Evolutionary conservation across 1,140 invertebrate species (phyloP).

Genomic region (Zaprionus gabonicus): DNA sequence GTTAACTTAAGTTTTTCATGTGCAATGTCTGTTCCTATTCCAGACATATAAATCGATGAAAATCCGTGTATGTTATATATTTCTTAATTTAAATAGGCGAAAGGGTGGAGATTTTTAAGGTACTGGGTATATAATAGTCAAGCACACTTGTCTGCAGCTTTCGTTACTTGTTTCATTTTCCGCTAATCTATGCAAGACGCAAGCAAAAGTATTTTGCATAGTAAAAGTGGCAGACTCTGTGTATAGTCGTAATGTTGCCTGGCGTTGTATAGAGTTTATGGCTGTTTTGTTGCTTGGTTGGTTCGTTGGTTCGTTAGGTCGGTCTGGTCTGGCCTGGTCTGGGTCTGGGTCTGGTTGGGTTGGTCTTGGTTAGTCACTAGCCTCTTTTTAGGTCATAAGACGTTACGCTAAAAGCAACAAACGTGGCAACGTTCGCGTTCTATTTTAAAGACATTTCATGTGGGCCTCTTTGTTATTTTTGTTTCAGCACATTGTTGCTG

Average conservation of each 20-base stretch:
- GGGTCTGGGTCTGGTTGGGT: conserved; percentile 26
- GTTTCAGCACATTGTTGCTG: conserved; percentile 30
- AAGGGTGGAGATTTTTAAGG: too few species aligned
- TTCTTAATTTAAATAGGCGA: too few species aligned
- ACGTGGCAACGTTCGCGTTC: conserved; percentile 69
- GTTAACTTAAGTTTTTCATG: too few species aligned
- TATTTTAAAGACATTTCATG: conserved; percentile 80
- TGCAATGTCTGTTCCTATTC: too few species aligned
- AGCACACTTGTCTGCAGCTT: background rate
- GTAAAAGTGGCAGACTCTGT: conserved; percentile 56
- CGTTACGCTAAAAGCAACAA: conserved; percentile 62
- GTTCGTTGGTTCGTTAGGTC: conserved; percentile 39
- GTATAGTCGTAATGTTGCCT: conserved; percentile 13
- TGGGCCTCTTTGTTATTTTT: conserved; percentile 34
- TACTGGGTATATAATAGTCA: too few species aligned
- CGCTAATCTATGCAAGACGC: conserved; percentile 73
- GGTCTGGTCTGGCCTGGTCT: conserved; percentile 51
- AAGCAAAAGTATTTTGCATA: conserved; percentile 71
- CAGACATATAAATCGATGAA: too few species aligned
- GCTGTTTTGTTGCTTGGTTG: conserved; percentile 44
- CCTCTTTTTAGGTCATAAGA: conserved; percentile 78
- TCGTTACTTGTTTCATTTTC: conserved; percentile 18
- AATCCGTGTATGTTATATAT: too few species aligned
- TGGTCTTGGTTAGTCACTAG: conserved; percentile 56
- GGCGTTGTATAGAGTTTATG: conserved; percentile 28